phyloP scores from a whole-genome alignment of 2,797 vertebrate species.

The Brachymystax lenok region DNA sequence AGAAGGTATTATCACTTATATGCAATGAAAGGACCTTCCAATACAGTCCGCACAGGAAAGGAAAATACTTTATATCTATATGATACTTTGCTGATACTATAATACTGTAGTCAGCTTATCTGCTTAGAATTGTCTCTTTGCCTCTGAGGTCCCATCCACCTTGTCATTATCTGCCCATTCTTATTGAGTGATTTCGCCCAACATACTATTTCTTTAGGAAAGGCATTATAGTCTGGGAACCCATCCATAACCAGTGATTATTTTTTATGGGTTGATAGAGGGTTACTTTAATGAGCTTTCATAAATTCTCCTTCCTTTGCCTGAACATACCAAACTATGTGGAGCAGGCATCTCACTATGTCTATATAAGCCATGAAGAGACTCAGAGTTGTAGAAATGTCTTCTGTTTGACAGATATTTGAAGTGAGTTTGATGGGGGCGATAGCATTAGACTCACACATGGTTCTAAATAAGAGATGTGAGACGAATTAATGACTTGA shows the following conservation, averaged over 20 bases:
- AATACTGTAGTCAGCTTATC: no score
- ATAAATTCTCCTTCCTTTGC: constrained; percentile 68
- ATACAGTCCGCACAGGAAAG: no score
- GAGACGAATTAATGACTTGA: constrained; percentile 17
- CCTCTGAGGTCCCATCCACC: neutral
- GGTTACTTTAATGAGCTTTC: constrained; percentile 73
- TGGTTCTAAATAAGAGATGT: constrained; percentile 24
- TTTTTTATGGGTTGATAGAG: constrained; percentile 50
- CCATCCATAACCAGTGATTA: constrained; percentile 58
- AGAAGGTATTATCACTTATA: neutral
- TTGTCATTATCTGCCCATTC: constrained; percentile 27
- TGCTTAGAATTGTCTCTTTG: neutral
- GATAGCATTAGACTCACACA: constrained; percentile 30
- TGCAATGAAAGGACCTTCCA: no score
- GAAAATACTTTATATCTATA: no score
- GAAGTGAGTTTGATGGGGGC: constrained; percentile 60
- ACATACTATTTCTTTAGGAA: constrained; percentile 45
- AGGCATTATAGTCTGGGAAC: constrained; percentile 46
- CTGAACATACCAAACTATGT: constrained; percentile 64
- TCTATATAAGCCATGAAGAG: constrained; percentile 78
- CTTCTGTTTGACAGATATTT: constrained; percentile 70
- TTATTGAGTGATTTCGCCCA: constrained; percentile 17
- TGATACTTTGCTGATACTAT: no score
- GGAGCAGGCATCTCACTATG: constrained; percentile 62
- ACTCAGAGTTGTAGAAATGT: constrained; percentile 73